Conservation (phyloP, 2,888 invertebrate species). For the Mimumesa dahlbomi region DNA sequence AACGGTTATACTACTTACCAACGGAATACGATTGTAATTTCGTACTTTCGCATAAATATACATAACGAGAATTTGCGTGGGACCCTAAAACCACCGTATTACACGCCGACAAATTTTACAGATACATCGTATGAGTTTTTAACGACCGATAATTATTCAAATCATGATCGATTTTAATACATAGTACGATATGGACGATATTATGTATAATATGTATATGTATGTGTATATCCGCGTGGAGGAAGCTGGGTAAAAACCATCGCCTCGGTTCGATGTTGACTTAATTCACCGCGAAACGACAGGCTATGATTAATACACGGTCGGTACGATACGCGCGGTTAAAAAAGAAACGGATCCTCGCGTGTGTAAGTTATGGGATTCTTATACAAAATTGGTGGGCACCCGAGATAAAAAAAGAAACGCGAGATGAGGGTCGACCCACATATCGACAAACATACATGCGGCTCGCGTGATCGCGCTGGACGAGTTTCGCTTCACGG, state of each 20-base stretch:
- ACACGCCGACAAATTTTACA: not conserved
- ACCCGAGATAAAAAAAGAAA: not conserved
- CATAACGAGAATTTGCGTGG: not conserved
- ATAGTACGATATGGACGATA: not conserved
- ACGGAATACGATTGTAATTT: too few relatives aligned
- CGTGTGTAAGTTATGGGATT: slow-evolving; percentile 41
- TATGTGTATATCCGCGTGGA: not conserved
- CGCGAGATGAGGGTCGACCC: slow-evolving; percentile 21
- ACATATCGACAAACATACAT: slow-evolving; percentile 14
- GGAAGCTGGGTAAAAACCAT: not conserved
- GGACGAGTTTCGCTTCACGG: slow-evolving; percentile 4
- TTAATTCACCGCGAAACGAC: slow-evolving; percentile 12
- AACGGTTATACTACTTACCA: too few relatives aligned
- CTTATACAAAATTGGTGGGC: slow-evolving; percentile 14
- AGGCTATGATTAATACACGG: slow-evolving; percentile 38
- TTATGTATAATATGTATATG: not conserved
- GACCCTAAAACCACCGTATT: not conserved
- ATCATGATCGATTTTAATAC: not conserved
- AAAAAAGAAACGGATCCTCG: slow-evolving; percentile 11
- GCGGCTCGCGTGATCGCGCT: slow-evolving; percentile 28
- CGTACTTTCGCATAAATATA: too few relatives aligned
- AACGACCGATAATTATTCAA: slow-evolving; percentile 6
- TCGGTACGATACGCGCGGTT: not conserved
- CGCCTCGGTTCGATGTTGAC: not conserved
- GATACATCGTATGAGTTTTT: not conserved